These are phyloP conservation scores for Drosophila hamatofila DNA, from an alignment of 2,888 invertebrate genomes.

Conservation along the genomic window DNA sequence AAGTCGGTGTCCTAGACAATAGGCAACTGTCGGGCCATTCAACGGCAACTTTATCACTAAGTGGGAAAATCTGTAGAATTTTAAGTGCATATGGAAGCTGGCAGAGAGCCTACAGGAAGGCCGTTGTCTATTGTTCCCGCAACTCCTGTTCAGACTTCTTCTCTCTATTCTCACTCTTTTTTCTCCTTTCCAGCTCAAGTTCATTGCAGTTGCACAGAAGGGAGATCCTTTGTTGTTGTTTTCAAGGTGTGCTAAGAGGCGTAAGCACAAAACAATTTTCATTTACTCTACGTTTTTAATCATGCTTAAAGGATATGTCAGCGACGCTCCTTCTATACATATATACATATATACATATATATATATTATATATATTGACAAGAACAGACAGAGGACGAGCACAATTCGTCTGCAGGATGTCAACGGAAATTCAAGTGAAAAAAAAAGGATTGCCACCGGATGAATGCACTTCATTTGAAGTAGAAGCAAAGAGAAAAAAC, in stretches of 20 bases:
- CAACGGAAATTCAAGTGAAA: constrained; percentile 75
- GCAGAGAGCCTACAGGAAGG: constrained; percentile 35
- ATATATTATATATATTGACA: not conserved
- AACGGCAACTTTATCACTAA: constrained; percentile 74
- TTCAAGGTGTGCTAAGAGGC: constrained; percentile 81
- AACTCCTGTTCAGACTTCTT: constrained; percentile 32
- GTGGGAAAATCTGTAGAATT: constrained; percentile 81
- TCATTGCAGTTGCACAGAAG: constrained; percentile 39
- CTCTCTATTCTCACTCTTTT: not conserved
- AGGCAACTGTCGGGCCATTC: constrained; percentile 63
- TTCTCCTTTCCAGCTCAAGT: constrained; percentile 52
- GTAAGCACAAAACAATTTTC: constrained; percentile 81
- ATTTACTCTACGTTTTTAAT: constrained; percentile 79
- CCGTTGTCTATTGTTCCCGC: constrained; percentile 50
- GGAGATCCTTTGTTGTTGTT: constrained; percentile 53
- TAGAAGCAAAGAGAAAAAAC: constrained; percentile 42
- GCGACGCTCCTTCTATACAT: constrained; percentile 57
- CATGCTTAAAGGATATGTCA: constrained; percentile 81
- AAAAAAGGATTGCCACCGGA: constrained; percentile 78
- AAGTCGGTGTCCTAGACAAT: constrained; percentile 57
- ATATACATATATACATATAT: not conserved
- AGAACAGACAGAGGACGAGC: constrained; percentile 36
- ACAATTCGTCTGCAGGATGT: constrained; percentile 62
- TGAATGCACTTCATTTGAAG: constrained; percentile 82
- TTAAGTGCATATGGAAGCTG: constrained; percentile 63